Evolutionary conservation across 2,797 vertebrate genomes (phyloP).

Genomic region (Cygnus olor): DNA sequence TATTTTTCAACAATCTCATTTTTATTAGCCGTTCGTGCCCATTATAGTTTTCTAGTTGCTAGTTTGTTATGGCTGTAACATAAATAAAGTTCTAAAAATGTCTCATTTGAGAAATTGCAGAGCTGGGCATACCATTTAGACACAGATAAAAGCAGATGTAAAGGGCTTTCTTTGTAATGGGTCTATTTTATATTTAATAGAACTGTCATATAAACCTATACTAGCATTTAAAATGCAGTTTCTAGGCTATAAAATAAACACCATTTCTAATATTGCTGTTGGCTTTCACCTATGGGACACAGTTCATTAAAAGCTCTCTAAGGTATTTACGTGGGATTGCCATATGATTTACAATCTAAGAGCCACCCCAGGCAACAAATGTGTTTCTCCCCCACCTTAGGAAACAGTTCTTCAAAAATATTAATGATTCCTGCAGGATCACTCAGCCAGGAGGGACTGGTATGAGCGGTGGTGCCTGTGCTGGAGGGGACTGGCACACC

Average conservation of each 20-base stretch:
- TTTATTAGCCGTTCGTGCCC: slow-evolving; percentile 86
- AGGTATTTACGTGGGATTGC: slow-evolving; percentile 34
- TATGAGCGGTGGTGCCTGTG: not conserved
- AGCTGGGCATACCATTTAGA: slow-evolving; percentile 79
- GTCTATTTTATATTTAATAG: slow-evolving; percentile 86
- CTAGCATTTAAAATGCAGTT: slow-evolving; percentile 84
- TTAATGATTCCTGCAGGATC: not conserved
- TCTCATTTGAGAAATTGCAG: slow-evolving; percentile 84
- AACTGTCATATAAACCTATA: slow-evolving; percentile 83
- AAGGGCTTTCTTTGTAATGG: slow-evolving; percentile 81
- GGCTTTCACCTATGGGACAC: slow-evolving; percentile 73
- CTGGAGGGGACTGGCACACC: not conserved
- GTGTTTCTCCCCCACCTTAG: not conserved
- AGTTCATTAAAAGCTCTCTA: slow-evolving; percentile 70
- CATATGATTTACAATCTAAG: slow-evolving; percentile 54
- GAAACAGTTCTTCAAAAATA: not conserved
- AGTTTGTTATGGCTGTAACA: slow-evolving; percentile 85
- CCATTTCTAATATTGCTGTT: slow-evolving; percentile 81
- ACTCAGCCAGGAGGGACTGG: not conserved
- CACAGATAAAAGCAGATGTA: slow-evolving; percentile 80
- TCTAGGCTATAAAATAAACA: slow-evolving; percentile 88
- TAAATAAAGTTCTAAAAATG: slow-evolving; percentile 88
- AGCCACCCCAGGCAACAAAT: not conserved
- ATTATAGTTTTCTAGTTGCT: slow-evolving; percentile 85
- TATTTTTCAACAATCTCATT: slow-evolving; percentile 84